These are phyloP conservation scores for Buphagus erythrorhynchus DNA, from an alignment of 2,797 vertebrate genomes.

Conservation along the genomic window DNA sequence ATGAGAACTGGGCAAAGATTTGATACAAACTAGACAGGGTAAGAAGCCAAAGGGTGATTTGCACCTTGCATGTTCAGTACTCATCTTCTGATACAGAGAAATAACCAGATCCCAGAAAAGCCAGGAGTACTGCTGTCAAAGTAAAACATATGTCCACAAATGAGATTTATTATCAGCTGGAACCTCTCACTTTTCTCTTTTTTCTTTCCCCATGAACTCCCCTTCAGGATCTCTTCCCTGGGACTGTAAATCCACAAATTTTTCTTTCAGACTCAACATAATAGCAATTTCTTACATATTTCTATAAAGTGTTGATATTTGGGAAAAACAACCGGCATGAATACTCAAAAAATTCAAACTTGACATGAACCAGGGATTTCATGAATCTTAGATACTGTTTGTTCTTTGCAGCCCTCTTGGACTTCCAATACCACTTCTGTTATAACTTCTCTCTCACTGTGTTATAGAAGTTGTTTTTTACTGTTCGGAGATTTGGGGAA, in stretches of 20 bases:
- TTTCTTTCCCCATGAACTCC: not conserved
- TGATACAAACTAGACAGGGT: not conserved
- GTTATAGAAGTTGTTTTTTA: not conserved
- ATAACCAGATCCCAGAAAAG: not conserved
- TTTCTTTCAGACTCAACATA: not conserved
- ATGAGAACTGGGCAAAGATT: not conserved
- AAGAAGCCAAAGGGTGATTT: not conserved
- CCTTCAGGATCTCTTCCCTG: not conserved
- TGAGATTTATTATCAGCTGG: not conserved
- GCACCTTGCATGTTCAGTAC: not conserved
- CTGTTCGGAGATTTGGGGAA: not conserved
- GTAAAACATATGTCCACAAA: not conserved
- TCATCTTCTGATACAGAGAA: not conserved
- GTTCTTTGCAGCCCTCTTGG: not conserved
- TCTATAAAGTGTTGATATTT: not conserved
- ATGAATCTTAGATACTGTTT: not conserved
- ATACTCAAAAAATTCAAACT: not conserved
- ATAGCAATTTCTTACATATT: not conserved
- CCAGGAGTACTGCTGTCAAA: not conserved
- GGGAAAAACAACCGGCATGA: not conserved
- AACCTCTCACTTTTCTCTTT: not conserved
- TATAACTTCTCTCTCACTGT: not conserved
- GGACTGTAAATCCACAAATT: not conserved
- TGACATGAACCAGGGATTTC: not conserved
- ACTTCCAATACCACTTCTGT: not conserved